A percentile compares a stretch with the other conserved stretches of the same genome.
Evolutionary conservation across 2,113 vertebrate genomes (phyloP).

Genomic region (Hoplias malabaricus): DNA sequence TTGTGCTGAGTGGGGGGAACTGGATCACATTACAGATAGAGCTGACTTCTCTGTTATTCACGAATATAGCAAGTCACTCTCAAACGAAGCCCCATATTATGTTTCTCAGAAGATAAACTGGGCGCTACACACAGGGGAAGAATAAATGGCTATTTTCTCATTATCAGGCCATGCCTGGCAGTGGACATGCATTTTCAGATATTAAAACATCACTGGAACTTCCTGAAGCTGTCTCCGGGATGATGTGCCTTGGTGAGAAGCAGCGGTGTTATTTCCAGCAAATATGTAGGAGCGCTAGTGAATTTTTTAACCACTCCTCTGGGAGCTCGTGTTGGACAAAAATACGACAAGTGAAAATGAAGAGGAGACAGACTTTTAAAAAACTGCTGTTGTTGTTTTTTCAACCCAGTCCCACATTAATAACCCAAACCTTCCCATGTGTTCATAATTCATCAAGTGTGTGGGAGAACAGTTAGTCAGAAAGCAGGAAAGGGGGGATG

Average conservation of each 20-base stretch:
- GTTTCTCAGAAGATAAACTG: slow-evolving; percentile 13
- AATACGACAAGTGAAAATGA: slow-evolving; percentile 9
- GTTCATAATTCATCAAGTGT: slow-evolving; percentile 7
- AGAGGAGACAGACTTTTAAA: slow-evolving; percentile 1
- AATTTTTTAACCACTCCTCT: neutral
- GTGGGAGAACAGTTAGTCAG: neutral
- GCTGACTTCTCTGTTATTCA: slow-evolving; percentile 27
- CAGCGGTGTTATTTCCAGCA: slow-evolving; percentile 4
- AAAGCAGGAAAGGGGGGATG: too few relatives aligned
- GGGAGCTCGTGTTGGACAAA: slow-evolving; percentile 3
- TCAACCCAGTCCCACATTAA: slow-evolving; percentile 2
- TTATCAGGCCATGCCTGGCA: slow-evolving; percentile 4
- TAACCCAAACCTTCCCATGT: neutral
- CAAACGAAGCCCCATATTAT: neutral
- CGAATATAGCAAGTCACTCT: neutral
- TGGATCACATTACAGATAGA: slow-evolving; percentile 36
- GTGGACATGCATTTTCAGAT: neutral
- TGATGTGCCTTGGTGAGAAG: neutral
- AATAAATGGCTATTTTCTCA: neutral
- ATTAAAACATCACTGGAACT: slow-evolving; percentile 14
- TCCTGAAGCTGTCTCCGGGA: neutral
- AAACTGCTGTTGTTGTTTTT: neutral
- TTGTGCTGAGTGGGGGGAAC: slow-evolving; percentile 26
- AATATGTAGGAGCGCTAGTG: neutral
- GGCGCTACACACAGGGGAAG: neutral